These are phyloP conservation scores for Ctenoplectra terminalis DNA, from an alignment of 1,140 invertebrate genomes.

Conservation along the genomic window DNA sequence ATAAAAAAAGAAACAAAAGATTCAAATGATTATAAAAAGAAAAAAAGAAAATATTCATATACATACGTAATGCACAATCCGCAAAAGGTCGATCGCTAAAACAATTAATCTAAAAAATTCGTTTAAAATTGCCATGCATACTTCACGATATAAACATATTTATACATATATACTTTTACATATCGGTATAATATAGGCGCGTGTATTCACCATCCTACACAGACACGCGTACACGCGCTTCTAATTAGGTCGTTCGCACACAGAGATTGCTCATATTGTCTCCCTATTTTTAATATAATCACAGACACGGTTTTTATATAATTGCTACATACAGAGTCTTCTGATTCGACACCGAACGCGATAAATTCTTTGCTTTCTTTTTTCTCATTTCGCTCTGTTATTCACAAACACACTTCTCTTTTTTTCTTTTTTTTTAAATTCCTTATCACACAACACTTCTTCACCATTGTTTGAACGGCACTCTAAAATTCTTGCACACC, in stretches of 20 bases:
- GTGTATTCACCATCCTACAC: background rate
- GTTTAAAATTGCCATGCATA: slow-evolving; percentile 52
- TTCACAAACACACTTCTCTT: slow-evolving; percentile 9
- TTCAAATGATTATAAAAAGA: background rate
- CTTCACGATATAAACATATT: slow-evolving; percentile 39
- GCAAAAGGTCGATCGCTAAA: background rate
- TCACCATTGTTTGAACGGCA: background rate
- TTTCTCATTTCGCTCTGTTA: slow-evolving; percentile 3
- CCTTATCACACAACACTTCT: background rate
- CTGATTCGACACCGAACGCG: slow-evolving; percentile 67
- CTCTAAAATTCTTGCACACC: slow-evolving; percentile 16
- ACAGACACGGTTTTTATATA: slow-evolving; percentile 76
- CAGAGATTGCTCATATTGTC: slow-evolving; percentile 71
- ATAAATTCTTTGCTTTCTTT: slow-evolving; percentile 42
- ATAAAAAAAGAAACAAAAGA: background rate
- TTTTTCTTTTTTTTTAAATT: background rate
- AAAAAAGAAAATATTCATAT: background rate
- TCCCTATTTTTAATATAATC: slow-evolving; percentile 76
- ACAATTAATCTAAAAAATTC: slow-evolving; percentile 20
- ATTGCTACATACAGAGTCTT: slow-evolving; percentile 76
- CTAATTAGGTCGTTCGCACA: slow-evolving; percentile 66
- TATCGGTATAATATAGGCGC: slow-evolving; percentile 32
- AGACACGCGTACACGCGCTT: slow-evolving; percentile 32
- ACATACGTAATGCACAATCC: slow-evolving; percentile 21
- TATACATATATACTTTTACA: slow-evolving; percentile 55